phyloP scores from a whole-genome alignment of 2,888 invertebrate species.

The Gordius sp. region DNA sequence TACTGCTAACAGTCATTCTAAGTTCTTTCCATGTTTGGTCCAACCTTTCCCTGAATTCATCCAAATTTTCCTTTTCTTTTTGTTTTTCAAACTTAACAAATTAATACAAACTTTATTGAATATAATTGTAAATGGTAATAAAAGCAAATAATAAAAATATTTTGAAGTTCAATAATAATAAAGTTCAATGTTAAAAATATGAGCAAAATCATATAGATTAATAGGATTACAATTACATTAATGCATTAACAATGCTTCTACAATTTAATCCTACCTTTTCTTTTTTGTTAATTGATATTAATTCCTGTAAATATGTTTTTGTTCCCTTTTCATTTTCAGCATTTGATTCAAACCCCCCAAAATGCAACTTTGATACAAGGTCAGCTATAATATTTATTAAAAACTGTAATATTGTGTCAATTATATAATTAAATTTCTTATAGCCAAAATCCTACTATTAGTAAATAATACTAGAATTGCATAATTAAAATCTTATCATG shows the following conservation, averaged over 20 bases:
- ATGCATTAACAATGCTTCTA: too few species aligned
- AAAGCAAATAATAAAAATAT: too few species aligned
- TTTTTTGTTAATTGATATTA: background rate
- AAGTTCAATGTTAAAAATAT: too few species aligned
- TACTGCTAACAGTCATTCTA: background rate
- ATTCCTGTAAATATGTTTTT: background rate
- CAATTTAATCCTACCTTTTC: too few species aligned
- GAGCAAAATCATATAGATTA: too few species aligned
- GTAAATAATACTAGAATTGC: too few species aligned
- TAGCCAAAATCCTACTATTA: too few species aligned
- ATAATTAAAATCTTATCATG: too few species aligned
- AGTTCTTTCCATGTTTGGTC: conserved; percentile 1
- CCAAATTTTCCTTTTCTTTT: background rate
- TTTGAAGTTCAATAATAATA: too few species aligned
- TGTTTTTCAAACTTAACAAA: background rate
- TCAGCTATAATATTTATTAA: background rate
- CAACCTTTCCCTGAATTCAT: background rate
- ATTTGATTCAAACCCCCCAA: background rate
- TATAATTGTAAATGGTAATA: too few species aligned
- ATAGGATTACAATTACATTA: too few species aligned
- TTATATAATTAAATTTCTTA: background rate
- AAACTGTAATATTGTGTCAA: background rate
- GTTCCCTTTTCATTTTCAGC: background rate
- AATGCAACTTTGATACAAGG: background rate
- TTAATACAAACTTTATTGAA: too few species aligned